Base-by-base conservation (phyloP, 2,113 vertebrate species). In the Rafetus swinhoei region DNA sequence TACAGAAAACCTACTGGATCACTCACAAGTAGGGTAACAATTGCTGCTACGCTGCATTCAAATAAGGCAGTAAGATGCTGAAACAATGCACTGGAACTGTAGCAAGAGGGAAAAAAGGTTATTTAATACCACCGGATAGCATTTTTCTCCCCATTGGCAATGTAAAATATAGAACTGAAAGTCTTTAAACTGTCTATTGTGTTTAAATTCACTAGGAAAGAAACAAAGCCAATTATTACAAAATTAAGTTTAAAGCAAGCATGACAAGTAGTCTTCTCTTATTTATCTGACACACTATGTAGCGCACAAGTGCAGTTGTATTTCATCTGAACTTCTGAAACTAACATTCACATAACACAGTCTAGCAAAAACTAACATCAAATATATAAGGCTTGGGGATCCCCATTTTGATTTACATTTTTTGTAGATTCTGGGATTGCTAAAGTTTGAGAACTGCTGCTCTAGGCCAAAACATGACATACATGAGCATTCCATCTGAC, bases 1-100 rank as follows among this genome's bases (percentile, higher is more conserved):
- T 93, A 97, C 81, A 99, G 97, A 45, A 94, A 95, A 5, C 99
- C 99, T 0, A 98, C 92, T 0, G 99, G 99, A 60, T 99, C 98
- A 0, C 98, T 99, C 95, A 99, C 97, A 4, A 99, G 98, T 94
- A 99, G 96, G 0, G 99, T 99, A 72, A 99, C 93, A 35, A 99
- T 14, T 0, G 98, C 98, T 0, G 99, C 99, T 35, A 96, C 27
- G 1, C 98, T 96, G 97, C 99, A 99, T 94, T 99, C 99, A 7
- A 99, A 93, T 93, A 99, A 93, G 1, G 99, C 99, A 0, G 99
- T 99, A 88, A 99, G 76, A 25, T 99, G 99, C 95, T 99, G 99
- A 93, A 99, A 96, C 80, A 99, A 94, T 0, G 99, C 99, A 1
- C 99, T 99, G 93, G 99, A 99, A 29, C 99, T 99, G 90, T 0